Evolutionary conservation across 2,888 invertebrate species (phyloP).

Genomic region (Lydus trimaculatus): DNA sequence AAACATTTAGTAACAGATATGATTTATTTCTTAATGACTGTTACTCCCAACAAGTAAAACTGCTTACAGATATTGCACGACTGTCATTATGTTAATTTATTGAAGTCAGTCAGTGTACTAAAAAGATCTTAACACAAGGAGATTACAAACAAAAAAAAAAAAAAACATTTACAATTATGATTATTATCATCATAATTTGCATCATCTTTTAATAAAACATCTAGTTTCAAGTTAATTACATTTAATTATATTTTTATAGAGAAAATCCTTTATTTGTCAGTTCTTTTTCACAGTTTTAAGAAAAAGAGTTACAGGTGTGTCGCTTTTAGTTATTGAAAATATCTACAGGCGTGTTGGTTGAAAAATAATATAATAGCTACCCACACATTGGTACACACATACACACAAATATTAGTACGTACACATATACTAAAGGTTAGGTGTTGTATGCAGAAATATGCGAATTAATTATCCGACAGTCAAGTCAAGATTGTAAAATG

Average conservation of each 20-base stretch:
- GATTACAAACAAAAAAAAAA: background rate
- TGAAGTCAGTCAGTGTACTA: background rate
- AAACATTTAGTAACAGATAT: background rate
- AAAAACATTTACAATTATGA: background rate
- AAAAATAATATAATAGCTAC: background rate
- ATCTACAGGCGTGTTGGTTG: background rate
- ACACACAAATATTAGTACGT: background rate
- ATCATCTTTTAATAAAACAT: too few species aligned
- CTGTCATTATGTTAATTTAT: constrained; percentile 1
- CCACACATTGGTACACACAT: background rate
- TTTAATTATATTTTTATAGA: too few species aligned
- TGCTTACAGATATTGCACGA: background rate
- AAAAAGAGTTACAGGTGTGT: background rate
- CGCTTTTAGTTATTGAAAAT: background rate
- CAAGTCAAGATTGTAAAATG: background rate
- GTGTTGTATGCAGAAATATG: constrained; percentile 1
- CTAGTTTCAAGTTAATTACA: background rate
- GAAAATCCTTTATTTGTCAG: too few species aligned
- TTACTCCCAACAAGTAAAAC: background rate
- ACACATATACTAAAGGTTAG: background rate
- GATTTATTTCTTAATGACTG: background rate
- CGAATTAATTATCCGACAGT: background rate
- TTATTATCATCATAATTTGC: background rate
- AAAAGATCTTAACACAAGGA: background rate
- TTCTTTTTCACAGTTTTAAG: background rate